Percentiles rank a stretch among this genome's conserved stretches.
These are phyloP conservation scores for Penaeus japonicus DNA, from an alignment of 1,140 invertebrate genomes.

Conservation along the genomic window DNA sequence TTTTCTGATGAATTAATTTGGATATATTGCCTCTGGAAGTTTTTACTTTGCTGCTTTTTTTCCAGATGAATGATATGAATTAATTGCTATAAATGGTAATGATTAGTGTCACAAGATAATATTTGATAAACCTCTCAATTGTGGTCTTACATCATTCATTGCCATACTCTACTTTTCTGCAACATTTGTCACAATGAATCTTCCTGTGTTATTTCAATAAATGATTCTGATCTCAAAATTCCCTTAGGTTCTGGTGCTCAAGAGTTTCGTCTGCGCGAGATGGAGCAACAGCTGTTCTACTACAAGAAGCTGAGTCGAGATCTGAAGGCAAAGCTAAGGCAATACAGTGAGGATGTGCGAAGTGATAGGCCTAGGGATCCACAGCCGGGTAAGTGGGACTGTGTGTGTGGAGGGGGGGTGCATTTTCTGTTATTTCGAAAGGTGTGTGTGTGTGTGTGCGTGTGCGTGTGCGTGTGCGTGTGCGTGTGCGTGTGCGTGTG, in stretches of 20 bases:
- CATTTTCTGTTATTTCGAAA: too few relatives aligned
- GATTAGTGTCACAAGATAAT: too few relatives aligned
- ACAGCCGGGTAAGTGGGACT: constrained; percentile 57
- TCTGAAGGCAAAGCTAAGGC: constrained; percentile 34
- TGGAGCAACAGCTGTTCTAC: constrained; percentile 66
- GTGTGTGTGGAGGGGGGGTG: too few relatives aligned
- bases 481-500: too few relatives aligned
- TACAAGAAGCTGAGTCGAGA: constrained; percentile 63
- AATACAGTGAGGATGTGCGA: constrained; percentile 4
- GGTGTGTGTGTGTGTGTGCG: neutral
- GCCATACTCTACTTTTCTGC: too few relatives aligned
- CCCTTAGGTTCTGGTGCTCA: constrained; percentile 45
- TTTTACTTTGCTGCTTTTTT: too few relatives aligned
- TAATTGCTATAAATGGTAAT: too few relatives aligned
- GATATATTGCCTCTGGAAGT: too few relatives aligned
- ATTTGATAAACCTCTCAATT: neutral
- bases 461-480: too few relatives aligned
- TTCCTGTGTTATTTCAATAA: neutral
- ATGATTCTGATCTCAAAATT: neutral
- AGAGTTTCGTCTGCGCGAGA: constrained; percentile 57
- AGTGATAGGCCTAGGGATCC: constrained; percentile 22
- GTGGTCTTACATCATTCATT: neutral
- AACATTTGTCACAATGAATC: neutral
- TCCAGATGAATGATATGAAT: too few relatives aligned
- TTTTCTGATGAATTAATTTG: neutral